Evolutionary conservation across 2,797 vertebrate genomes (phyloP).

Genomic region (Amazonetta brasiliensis): DNA sequence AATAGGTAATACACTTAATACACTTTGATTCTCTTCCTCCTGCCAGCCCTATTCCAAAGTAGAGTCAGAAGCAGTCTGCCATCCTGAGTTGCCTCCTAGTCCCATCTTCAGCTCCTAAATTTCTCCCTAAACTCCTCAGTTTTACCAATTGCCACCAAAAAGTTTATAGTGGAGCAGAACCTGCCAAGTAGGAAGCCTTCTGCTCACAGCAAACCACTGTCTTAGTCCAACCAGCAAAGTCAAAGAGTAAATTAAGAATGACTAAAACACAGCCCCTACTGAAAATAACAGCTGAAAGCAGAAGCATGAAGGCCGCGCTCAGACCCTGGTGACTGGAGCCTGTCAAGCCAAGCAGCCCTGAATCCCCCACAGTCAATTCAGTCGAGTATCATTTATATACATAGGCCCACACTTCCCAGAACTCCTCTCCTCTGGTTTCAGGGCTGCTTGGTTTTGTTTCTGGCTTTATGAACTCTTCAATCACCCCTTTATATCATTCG

Average conservation of each 20-base stretch:
- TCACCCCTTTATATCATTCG: neutral
- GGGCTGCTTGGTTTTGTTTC: conserved; percentile 10
- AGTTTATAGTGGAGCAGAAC: neutral
- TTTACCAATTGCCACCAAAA: neutral
- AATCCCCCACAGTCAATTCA: neutral
- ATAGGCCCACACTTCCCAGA: neutral
- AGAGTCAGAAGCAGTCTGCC: neutral
- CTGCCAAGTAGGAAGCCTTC: neutral
- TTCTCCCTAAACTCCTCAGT: neutral
- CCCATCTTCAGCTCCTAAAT: neutral
- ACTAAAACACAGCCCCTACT: neutral
- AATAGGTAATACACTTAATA: neutral
- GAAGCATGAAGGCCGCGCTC: neutral
- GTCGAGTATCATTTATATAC: neutral
- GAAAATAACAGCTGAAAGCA: neutral
- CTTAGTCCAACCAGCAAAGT: neutral
- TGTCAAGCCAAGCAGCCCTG: neutral
- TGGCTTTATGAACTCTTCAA: conserved; percentile 7
- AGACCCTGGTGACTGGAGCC: neutral
- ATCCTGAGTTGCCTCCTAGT: neutral
- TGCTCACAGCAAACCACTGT: neutral
- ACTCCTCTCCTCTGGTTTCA: neutral
- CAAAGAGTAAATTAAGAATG: neutral
- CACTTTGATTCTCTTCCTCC: neutral
- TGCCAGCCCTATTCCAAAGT: neutral